Base-by-base conservation (phyloP, 2,797 vertebrate genomes). In the Malacoctenus gilli region DNA sequence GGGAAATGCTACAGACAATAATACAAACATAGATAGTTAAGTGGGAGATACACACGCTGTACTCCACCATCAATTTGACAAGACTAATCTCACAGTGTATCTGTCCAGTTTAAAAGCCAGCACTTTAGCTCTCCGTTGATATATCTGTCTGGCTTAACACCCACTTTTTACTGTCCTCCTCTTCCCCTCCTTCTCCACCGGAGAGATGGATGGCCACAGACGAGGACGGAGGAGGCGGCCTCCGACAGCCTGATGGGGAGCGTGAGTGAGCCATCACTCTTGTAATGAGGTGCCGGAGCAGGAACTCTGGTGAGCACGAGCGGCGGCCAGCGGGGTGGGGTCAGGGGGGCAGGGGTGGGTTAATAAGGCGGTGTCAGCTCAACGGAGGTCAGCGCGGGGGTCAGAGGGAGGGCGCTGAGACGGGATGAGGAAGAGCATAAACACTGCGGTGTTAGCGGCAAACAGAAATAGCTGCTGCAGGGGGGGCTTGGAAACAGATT, bases 241-340 rank as follows among this genome's bases (percentile, higher is more conserved):
- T 77, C 8, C 4, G 69, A 68, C 51, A 51, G 57, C 51, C 59
- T 75, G 75, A 77, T 68, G 28, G 52, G 64, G 48, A 66, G 48
- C 1, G 12, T 47, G 60, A 83, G 60, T 44, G 77, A 77, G 64
- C 76, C 75, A 85, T 89, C 82, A 76, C 68, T 89, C 87, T 78
- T 85, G 63, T 75, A 75, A 79, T 77, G 76, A 75, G 72, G 43
- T 71, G 51, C 25, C 61, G 60, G 67, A 57, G 69, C 61, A 70
- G 65, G 67, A 74, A 69, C 22, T 50, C 39, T 21, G 49, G 13
- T 59, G 53, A 73, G 65, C 46, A 64, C 59, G 70, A 56, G 70
- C 61, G 49, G 56, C 31, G 46, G 46, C 32, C 18, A 37, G 32
- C 12, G 11, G 32, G 32, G 32, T 35, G 32, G 32, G 32, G 32